Evolutionary conservation across 2,888 invertebrate genomes (phyloP).

Genomic region (Apomyelois bistriatella): DNA sequence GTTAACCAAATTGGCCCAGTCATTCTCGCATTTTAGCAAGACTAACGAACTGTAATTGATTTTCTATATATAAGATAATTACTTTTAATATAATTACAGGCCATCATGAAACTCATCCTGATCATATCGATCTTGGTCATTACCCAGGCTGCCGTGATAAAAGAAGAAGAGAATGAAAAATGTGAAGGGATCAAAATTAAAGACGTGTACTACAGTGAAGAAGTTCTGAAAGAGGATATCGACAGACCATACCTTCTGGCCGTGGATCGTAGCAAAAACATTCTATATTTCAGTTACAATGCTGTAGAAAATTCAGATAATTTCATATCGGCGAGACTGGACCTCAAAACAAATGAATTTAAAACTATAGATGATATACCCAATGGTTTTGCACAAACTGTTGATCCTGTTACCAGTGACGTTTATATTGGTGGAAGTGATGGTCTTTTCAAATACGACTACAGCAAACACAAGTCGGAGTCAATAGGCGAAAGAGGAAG

Average conservation of each 20-base stretch:
- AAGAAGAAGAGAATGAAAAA: conserved; percentile 28
- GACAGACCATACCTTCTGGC: conserved; percentile 53
- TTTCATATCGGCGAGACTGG: conserved; percentile 47
- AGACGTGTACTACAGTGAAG: conserved; percentile 40
- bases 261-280: conserved; percentile 49
- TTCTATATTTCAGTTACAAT: conserved; percentile 58
- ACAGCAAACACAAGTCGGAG: conserved; percentile 40
- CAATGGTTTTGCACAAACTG: conserved; percentile 58
- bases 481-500: conserved; percentile 36
- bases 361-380: conserved; percentile 39
- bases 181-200: conserved; percentile 44
- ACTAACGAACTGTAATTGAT: too few relatives aligned
- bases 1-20: too few relatives aligned
- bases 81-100: conserved; percentile 28
- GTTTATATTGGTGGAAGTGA: conserved; percentile 56
- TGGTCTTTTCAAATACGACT: conserved; percentile 58
- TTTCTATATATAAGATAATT: conserved; percentile 16
- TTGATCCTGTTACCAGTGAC: conserved; percentile 45
- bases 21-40: too few relatives aligned
- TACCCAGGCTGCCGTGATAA: conserved; percentile 38
- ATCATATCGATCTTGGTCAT: conserved; percentile 32
- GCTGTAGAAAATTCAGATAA: conserved; percentile 35
- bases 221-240: conserved; percentile 40
- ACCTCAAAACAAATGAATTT: conserved; percentile 51
- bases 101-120: conserved; percentile 37